Percentiles rank a stretch among this genome's conserved stretches.
These are phyloP conservation scores for Numida meleagris DNA, from an alignment of 2,113 vertebrate genomes.

Conservation along the genomic window DNA sequence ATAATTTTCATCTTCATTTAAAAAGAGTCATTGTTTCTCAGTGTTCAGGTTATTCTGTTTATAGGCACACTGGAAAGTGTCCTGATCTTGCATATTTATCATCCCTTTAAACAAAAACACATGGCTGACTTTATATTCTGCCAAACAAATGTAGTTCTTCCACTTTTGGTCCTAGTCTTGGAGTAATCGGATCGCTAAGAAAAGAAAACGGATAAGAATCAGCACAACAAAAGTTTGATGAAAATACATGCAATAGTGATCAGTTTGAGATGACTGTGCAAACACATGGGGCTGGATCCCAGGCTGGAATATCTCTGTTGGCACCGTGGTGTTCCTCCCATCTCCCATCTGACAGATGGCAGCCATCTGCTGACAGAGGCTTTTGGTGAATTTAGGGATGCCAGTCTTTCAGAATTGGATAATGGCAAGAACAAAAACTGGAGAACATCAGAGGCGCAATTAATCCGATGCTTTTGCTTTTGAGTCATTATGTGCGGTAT, in stretches of 20 bases:
- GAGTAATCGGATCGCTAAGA: not conserved
- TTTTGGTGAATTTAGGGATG: not conserved
- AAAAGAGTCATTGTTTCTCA: not conserved
- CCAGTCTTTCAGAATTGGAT: not conserved
- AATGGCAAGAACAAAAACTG: conserved; percentile 22
- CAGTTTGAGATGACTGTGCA: not conserved
- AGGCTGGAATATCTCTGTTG: not conserved
- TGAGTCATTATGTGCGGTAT: conserved; percentile 6
- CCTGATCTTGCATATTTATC: not conserved
- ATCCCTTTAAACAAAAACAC: not conserved
- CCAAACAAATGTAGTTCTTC: not conserved
- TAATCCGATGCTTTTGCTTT: not conserved
- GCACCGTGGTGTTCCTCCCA: not conserved
- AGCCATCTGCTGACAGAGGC: not conserved
- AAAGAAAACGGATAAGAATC: not conserved
- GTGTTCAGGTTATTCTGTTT: not conserved
- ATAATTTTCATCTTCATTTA: not conserved
- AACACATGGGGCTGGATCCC: not conserved
- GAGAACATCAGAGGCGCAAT: conserved; percentile 17
- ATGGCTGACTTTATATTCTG: accelerated
- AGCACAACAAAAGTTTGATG: not conserved
- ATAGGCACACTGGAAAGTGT: not conserved
- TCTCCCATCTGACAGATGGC: not conserved
- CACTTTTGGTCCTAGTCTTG: not conserved
- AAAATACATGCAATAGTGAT: not conserved